phyloP scores from a whole-genome alignment of 2,888 invertebrate genomes.

The Junonia oenone region DNA sequence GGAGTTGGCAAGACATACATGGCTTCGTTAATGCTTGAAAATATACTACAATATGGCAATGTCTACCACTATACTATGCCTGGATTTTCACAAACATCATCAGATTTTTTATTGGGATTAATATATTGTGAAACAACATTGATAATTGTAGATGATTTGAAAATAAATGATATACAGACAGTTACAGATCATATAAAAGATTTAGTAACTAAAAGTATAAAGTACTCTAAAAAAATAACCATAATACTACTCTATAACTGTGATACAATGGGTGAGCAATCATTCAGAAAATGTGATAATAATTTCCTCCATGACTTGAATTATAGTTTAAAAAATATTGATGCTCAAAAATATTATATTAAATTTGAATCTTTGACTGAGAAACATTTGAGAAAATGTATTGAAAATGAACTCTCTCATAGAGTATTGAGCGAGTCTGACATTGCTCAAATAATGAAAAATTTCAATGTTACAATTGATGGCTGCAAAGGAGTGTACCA shows the following conservation, averaged over 20 bases:
- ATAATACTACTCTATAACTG: conserved; percentile 63
- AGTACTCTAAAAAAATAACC: conserved; percentile 48
- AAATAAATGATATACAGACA: conserved; percentile 38
- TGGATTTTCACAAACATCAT: conserved; percentile 47
- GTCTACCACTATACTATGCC: conserved; percentile 67
- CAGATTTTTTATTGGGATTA: conserved; percentile 54
- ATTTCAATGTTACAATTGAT: conserved; percentile 60
- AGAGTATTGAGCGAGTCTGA: conserved; percentile 35
- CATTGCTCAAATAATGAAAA: conserved; percentile 45
- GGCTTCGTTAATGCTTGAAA: conserved; percentile 50
- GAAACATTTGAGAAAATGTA: conserved; percentile 52
- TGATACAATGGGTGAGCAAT: conserved; percentile 40
- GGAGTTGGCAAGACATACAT: conserved; percentile 69
- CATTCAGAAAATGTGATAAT: conserved; percentile 49
- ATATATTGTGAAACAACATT: conserved; percentile 53
- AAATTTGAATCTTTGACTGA: conserved; percentile 51
- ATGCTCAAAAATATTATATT: conserved; percentile 46
- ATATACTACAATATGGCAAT: conserved; percentile 49
- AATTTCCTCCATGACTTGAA: conserved; percentile 40
- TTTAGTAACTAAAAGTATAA: conserved; percentile 50
- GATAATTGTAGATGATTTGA: conserved; percentile 61
- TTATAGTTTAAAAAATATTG: conserved; percentile 40
- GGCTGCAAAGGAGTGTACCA: conserved; percentile 71
- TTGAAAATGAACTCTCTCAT: conserved; percentile 48
- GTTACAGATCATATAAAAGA: conserved; percentile 42